phyloP scores from a whole-genome alignment of 2,113 vertebrate species.

The Chrysemys picta region DNA sequence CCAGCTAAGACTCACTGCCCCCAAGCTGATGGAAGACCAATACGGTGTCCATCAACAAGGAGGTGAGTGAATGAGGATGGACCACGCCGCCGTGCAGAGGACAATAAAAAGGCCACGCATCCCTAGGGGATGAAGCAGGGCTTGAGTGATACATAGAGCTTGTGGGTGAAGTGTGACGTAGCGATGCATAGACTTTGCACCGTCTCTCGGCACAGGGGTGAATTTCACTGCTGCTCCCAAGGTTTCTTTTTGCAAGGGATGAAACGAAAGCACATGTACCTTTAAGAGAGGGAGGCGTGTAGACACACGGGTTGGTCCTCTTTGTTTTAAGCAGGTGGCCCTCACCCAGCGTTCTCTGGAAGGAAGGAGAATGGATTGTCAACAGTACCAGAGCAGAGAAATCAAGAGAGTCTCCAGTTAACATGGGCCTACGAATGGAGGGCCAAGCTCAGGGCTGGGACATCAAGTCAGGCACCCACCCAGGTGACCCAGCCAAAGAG shows the following conservation, averaged over 20 bases:
- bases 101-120: background rate
- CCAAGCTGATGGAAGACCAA: background rate
- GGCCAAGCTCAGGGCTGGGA: background rate
- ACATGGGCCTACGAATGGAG: background rate
- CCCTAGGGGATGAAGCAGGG: no score
- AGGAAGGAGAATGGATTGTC: background rate
- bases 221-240: no score
- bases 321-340: constrained; percentile 88
- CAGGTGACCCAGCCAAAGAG: background rate
- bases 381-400: background rate
- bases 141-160: background rate
- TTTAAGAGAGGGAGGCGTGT: constrained; percentile 95
- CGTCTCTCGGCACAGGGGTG: background rate
- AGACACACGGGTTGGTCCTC: constrained; percentile 85
- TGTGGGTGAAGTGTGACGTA: background rate
- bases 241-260: no score
- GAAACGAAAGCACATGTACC: constrained; percentile 74
- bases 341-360: constrained; percentile 87
- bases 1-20: background rate
- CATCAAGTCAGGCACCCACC: background rate
- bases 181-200: background rate
- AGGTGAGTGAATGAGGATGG: background rate
- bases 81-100: background rate
- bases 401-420: background rate
- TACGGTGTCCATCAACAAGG: background rate